Evolutionary conservation across 2,797 vertebrate species (phyloP), one percentile per base, ranked within the genome.

Genomic region (Sciaenops ocellatus): DNA sequence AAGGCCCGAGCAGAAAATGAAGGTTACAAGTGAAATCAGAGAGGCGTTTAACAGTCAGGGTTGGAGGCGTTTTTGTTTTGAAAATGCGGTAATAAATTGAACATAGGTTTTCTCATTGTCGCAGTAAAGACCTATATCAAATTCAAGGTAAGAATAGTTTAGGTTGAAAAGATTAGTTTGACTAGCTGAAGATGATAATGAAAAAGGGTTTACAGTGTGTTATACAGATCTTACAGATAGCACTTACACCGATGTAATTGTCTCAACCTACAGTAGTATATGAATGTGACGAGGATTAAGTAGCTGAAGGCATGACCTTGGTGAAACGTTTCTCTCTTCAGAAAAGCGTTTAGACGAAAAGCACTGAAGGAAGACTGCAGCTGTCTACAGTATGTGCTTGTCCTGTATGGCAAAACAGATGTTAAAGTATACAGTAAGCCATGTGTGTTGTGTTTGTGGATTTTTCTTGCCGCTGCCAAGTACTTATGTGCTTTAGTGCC

Each of bases 391-490:
- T 48, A 24, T 84, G 73, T 78, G 76, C 68, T 70, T 2, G 3
- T 34, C 16, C 22, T 69, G 56, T 85, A 60, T 80, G 67, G 24
- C 8, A 13, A 68, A 18, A 48, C 85, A 90, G 80, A 89, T 87
- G 79, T 91, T 85, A 57, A 59, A 69, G 77, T 73, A 52, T 59
- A 80, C 75, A 76, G 64, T 72, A 47, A 75, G 51, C 70, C 75
- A 54, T 59, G 68, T 85, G 79, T 81, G 52, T 59, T 80, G 59
- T 66, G 38, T 80, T 76, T 78, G 70, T 83, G 63, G 56, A 68
- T 80, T 68, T 87, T 77, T 72, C 1, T 56, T 55, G 55, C 56
- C 67, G 72, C 71, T 80, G 86, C 79, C 82, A 88, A 85, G 50
- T 41, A 69, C 61, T 79, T 80, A 30, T 42, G 65, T 57, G 62